Conservation (phyloP, 2,888 invertebrate genomes). For the Miltochrista miniata region DNA sequence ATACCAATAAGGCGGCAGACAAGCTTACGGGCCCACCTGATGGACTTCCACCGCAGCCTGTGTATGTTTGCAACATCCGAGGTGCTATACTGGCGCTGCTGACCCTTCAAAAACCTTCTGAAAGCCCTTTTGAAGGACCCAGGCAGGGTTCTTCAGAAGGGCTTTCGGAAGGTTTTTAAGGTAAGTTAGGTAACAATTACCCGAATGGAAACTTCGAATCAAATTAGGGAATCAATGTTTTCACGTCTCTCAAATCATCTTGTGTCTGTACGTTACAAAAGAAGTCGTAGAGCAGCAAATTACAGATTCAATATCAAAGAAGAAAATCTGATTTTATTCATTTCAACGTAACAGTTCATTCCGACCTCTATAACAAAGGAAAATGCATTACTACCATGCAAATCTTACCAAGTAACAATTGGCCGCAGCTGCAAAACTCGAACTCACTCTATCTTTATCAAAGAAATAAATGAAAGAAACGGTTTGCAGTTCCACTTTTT, state of each 20-base stretch:
- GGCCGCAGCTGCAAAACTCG: conserved; percentile 65
- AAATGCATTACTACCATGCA: conserved; percentile 62
- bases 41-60: too few species aligned
- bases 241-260: background rate
- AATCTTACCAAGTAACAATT: conserved; percentile 65
- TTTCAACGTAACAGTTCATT: conserved; percentile 49
- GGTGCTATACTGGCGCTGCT: too few species aligned
- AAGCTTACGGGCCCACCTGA: too few species aligned
- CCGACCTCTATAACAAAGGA: conserved; percentile 50
- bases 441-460: conserved; percentile 60
- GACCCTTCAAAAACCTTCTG: too few species aligned
- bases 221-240: too few species aligned
- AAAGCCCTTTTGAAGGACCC: too few species aligned
- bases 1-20: too few species aligned
- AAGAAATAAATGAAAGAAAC: conserved; percentile 67
- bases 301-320: conserved; percentile 20
- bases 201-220: too few species aligned
- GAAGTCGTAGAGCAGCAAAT: conserved; percentile 14
- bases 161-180: too few species aligned
- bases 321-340: conserved; percentile 38
- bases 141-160: too few species aligned
- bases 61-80: too few species aligned
- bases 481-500: conserved; percentile 45
- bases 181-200: too few species aligned
- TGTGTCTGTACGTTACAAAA: background rate